Base-by-base conservation (phyloP, 2,113 vertebrate genomes). In the Holacanthus passer region DNA sequence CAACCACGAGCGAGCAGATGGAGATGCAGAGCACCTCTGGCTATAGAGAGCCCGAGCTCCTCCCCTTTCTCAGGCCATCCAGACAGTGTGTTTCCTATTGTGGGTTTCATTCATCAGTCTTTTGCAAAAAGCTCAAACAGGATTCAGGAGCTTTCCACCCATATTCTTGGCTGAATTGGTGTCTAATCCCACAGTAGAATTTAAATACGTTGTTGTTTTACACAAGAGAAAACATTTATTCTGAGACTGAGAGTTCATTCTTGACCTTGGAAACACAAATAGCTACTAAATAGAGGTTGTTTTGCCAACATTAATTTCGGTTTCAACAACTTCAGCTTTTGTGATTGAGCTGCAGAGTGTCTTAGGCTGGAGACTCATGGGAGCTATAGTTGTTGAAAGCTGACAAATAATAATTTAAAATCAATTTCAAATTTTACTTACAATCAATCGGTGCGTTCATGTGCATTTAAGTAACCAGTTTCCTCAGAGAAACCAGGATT, bases 21-120 rank as follows among this genome's bases (percentile, higher is more conserved):
- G 92, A 63, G 59, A 79, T 77, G 84, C 84, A 71, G 85, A 88
- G 91, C 85, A 90, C 91, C 92, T 91, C 93, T 94, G 92, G 92
- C 89, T 56, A 91, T 68, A 62, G 70, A 4, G 67, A 60, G 39
- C 41, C 41, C 39, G 24, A 59, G 63, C 9, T 29, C 77, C 59
- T 6, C 17, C 20, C 48, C n/a, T 32, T 52, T 55, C 75, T 58
- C 83, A 72, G 67, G 70, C 67, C 84, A 81, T 76, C 43, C 75
- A 43, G 59, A 41, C 69, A 35, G 6, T 5, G 52, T 24, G 75
- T 63, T 73, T 59, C 41, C 55, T 71, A 2, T 29, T 35, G 1
- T 66, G 35, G 4, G 27, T 47, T 78, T 82, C 71, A 80, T 59
- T 82, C 65, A 56, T 37, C 27, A 35, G 20, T 31, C 4, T 63